Evolutionary conservation across 2,888 invertebrate species (phyloP), one percentile per base, ranked within the genome.

Genomic region (Dascillus cervinus): DNA sequence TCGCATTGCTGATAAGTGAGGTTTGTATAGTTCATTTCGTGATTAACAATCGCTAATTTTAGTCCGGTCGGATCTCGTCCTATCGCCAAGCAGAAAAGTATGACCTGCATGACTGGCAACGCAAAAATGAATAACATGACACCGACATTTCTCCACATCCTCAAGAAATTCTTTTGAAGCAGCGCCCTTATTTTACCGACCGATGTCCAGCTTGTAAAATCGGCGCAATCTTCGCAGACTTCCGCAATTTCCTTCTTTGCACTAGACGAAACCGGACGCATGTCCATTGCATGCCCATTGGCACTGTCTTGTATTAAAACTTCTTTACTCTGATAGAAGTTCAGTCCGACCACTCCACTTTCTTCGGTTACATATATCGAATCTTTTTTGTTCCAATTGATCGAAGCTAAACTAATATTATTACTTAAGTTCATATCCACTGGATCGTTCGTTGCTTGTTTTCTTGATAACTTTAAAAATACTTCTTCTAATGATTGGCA

Each of bases 321-420:
- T 67, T 90, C 89, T 72, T 89, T 89, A 67, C 88, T 88, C 68
- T 88, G 88, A 60, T 87, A 85, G 71, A 89, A 90, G 67, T 87
- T 87, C 21, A 90, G 73, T 0, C 89, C 89, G 12, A 88, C 80
- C 3, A 90, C 88, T 34, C 87, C 86, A 28, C 84, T 83, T 56
- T 89, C 88, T 53, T 88, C 86, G 5, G 85, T 83, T 37, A 86
- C 85, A 59, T 82, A 84, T 12, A 88, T 82, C 11, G 86, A 80
- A 55, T 85, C 86, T 62, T 82, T 83, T 56, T 76, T 79, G 35
- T 80, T 80, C 80, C 85, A 82, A 62, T 86, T 84, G 64, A 85
- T 73, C 44, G 83, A 77, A 34, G 85, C 85, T 56, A 87, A 71
- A 50, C 79, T 84, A 50, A 87, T 85, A 54, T 87, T 86, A 45